Percentiles rank a stretch among this genome's conserved stretches.
phyloP scores from a whole-genome alignment of 2,888 invertebrate species.

The Aspidiotus rigidus region DNA sequence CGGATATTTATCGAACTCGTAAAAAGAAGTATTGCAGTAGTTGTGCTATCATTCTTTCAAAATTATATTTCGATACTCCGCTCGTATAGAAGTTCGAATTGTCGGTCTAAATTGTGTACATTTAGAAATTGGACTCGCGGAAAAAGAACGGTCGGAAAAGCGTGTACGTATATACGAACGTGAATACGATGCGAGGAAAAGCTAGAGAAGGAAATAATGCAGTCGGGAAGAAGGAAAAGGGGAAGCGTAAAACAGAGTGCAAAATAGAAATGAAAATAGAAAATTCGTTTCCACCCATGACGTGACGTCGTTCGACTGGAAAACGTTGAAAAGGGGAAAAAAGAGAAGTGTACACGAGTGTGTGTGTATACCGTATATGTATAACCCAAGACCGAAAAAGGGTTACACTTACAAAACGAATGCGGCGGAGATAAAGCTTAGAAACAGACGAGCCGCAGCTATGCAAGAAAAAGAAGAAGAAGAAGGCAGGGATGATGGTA shows the following conservation, averaged over 20 bases:
- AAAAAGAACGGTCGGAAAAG: background rate
- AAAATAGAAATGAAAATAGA: constrained; percentile 16
- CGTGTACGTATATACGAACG: background rate
- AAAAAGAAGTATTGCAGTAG: too few species aligned
- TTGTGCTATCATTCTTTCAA: too few species aligned
- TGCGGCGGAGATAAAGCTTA: constrained; percentile 30
- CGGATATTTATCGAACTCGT: too few species aligned
- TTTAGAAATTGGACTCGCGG: too few species aligned
- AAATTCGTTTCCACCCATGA: constrained; percentile 32
- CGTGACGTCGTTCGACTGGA: constrained; percentile 32
- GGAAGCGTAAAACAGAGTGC: background rate
- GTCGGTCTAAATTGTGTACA: too few species aligned
- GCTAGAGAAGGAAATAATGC: background rate
- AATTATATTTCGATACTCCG: too few species aligned
- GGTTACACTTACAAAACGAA: constrained; percentile 20
- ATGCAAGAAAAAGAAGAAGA: constrained; percentile 20
- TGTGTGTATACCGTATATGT: background rate
- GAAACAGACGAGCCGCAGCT: constrained; percentile 19
- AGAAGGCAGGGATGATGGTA: constrained; percentile 5
- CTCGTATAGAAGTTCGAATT: too few species aligned
- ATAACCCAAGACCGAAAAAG: constrained; percentile 10
- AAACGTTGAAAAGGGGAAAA: constrained; percentile 26
- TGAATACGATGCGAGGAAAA: constrained; percentile 13
- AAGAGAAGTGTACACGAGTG: background rate
- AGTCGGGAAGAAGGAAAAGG: constrained; percentile 3